Conservation (phyloP, 2,888 invertebrate species). For the Cerastis leucographa region DNA sequence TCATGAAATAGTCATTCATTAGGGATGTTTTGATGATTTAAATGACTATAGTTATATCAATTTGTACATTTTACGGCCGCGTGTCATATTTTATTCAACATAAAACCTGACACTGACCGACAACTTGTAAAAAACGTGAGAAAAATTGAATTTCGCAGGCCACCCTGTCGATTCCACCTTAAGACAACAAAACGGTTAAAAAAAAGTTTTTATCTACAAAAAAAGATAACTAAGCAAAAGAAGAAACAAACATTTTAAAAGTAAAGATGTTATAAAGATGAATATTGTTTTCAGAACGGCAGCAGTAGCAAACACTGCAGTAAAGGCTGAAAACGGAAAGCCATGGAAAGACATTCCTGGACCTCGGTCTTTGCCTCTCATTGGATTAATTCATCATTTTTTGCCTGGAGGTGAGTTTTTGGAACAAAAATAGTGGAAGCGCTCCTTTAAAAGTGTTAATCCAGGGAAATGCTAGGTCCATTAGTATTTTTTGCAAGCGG, state of each 20-base stretch:
- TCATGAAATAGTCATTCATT: no score
- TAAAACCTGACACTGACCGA: no score
- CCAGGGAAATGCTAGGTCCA: neutral
- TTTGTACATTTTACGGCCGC: no score
- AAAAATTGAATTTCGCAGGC: no score
- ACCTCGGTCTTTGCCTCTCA: slow-evolving; percentile 81
- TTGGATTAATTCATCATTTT: slow-evolving; percentile 79
- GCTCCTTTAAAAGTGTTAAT: neutral
- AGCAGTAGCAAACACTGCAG: slow-evolving; percentile 35
- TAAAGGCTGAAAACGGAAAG: slow-evolving; percentile 55
- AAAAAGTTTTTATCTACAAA: accelerated
- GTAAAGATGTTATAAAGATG: neutral
- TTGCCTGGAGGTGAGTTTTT: slow-evolving; percentile 76
- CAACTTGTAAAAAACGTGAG: no score
- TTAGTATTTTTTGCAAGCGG: neutral
- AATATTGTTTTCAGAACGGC: slow-evolving; percentile 43
- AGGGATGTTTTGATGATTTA: no score
- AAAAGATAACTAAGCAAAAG: neutral
- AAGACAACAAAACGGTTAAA: neutral
- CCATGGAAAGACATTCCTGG: slow-evolving; percentile 86
- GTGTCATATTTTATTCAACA: no score
- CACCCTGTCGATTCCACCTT: no score
- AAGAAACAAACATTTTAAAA: neutral
- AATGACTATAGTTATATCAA: no score
- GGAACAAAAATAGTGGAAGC: neutral